Percentiles rank a stretch among this genome's conserved stretches.
Evolutionary conservation across 2,888 invertebrate genomes (phyloP).

Genomic region (Tridacna crocea): DNA sequence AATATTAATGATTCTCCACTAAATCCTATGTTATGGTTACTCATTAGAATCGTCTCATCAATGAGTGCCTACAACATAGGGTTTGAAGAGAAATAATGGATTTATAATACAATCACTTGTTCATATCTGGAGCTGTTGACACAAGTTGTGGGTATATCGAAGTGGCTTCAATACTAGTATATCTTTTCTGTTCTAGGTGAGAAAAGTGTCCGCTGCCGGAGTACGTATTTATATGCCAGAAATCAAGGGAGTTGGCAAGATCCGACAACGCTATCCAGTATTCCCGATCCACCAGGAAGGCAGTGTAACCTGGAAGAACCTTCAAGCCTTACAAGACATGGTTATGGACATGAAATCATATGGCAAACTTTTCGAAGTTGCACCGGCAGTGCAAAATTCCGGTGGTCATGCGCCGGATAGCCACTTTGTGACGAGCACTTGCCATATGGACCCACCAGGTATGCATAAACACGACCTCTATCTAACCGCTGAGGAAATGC

Average conservation of each 20-base stretch:
- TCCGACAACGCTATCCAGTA: conserved; percentile 74
- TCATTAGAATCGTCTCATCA: too few species aligned
- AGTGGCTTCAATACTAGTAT: background rate
- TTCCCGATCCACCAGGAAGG: conserved; percentile 73
- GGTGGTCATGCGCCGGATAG: conserved; percentile 35
- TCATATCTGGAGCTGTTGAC: too few species aligned
- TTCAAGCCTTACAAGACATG: conserved; percentile 65
- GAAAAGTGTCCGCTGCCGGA: conserved; percentile 63
- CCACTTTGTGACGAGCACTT: conserved; percentile 50
- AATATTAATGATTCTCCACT: too few species aligned
- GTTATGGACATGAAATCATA: conserved; percentile 59
- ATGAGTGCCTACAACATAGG: too few species aligned
- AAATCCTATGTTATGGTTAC: too few species aligned
- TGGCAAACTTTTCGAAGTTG: conserved; percentile 44
- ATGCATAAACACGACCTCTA: conserved; percentile 65
- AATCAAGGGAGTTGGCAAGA: conserved; percentile 71
- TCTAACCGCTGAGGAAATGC: conserved; percentile 54
- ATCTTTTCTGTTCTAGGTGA: conserved; percentile 25
- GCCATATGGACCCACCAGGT: conserved; percentile 57
- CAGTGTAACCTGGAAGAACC: conserved; percentile 70
- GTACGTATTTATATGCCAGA: conserved; percentile 63
- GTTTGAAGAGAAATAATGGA: too few species aligned
- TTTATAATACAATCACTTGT: too few species aligned
- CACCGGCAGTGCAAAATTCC: conserved; percentile 39
- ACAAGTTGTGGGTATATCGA: too few species aligned